Evolutionary conservation across 2,888 invertebrate species (phyloP), one percentile per base, ranked within the genome.

Genomic region (Choristoneura rosaceana): DNA sequence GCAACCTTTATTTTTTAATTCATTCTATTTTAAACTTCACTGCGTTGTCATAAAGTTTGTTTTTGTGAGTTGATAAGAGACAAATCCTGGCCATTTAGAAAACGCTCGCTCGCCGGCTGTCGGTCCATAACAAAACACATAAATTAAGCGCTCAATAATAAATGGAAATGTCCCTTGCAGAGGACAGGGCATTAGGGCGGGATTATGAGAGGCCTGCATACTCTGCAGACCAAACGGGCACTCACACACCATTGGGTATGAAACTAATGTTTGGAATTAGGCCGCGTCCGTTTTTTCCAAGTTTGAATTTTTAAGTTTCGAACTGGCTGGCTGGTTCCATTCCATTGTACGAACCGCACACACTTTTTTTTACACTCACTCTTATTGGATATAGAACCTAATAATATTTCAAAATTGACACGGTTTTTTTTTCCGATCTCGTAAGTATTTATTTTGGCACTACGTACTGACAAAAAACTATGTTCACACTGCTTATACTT

Each of bases 71-170:
- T 47, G 33, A 45, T 41, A 5, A 47, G 25, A 70, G 58, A 71
- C 60, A 58, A 75, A 79, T 81, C 78, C 81, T 74, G 77, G 79
- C 75, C 82, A 76, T 84, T 87, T 84, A 78, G 75, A 79, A 77
- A 82, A 81, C 81, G 82, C 79, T 76, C 58, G 78, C 75, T 82
- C 80, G 82, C 86, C 86, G 88, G 91, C 90, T 90, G 91, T 92
- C 87, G 92, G 94, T 92, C 94, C 93, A 94, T 93, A 92, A 93
- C 93, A 93, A 94, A 93, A 94, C 94, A 94, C 94, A 94, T 94
- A 94, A 94, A 94, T 94, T 94, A 94, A 94, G 94, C 93, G 93
- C 94, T 93, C 94, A 94, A 94, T 94, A 94, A 94, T 94, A 94
- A 94, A 94, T 94, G 94, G 94, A 93, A 93, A 92, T 94, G 94